A percentile compares a stretch with the other conserved stretches of the same genome.
These are phyloP conservation scores for Ascaphus truei DNA, from an alignment of 2,113 vertebrate genomes.

Conservation along the genomic window DNA sequence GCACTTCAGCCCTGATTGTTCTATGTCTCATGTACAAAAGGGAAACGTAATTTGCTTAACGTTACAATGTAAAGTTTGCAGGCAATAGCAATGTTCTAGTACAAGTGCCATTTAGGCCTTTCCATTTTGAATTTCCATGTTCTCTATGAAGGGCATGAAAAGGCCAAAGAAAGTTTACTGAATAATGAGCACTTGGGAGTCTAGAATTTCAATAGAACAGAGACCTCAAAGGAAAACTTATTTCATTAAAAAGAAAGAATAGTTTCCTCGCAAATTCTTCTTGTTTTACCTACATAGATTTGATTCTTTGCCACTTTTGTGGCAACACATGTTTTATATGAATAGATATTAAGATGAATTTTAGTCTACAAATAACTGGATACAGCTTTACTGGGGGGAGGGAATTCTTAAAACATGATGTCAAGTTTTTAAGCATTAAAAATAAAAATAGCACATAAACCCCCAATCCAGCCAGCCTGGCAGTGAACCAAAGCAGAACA, in stretches of 20 bases:
- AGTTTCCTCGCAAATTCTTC: constrained; percentile 52
- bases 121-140: too few species aligned
- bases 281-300: constrained; percentile 52
- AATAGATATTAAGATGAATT: constrained; percentile 79
- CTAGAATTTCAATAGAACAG: constrained; percentile 50
- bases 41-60: too few species aligned
- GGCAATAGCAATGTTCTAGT: too few species aligned
- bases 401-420: constrained; percentile 69
- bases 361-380: constrained; percentile 77
- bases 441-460: constrained; percentile 69
- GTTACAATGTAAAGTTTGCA: too few species aligned
- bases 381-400: constrained; percentile 70
- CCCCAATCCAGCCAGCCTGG: constrained; percentile 52
- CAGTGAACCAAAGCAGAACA: constrained; percentile 60
- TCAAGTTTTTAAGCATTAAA: constrained; percentile 67
- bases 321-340: constrained; percentile 79
- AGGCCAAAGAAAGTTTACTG: constrained; percentile 49
- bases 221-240: constrained; percentile 51
- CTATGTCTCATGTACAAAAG: too few species aligned
- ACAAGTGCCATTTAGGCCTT: too few species aligned
- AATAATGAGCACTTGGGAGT: constrained; percentile 46
- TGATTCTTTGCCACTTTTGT: constrained; percentile 53
- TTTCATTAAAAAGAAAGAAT: constrained; percentile 51
- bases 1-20: too few species aligned
- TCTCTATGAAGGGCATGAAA: too few species aligned